Percentiles rank a stretch among this genome's conserved stretches.
Conservation (phyloP, 2,888 invertebrate species). For the Holacanthella duospinosa region DNA sequence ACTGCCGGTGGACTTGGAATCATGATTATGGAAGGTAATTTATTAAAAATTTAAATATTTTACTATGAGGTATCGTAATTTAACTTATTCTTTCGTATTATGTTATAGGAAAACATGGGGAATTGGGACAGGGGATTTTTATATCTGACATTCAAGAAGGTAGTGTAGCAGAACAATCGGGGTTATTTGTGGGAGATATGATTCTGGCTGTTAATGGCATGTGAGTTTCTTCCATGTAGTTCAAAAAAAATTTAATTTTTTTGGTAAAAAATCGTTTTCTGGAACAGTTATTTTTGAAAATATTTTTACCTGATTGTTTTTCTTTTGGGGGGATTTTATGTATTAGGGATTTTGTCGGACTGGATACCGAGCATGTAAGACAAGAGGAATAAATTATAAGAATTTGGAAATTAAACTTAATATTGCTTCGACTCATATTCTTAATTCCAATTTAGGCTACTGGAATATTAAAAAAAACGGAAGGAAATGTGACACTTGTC, state of each 20-base stretch:
- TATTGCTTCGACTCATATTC: neutral
- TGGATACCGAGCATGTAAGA: conserved; percentile 72
- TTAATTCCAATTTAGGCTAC: conserved; percentile 59
- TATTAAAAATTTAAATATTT: neutral
- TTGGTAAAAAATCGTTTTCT: no score
- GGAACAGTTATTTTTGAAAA: no score
- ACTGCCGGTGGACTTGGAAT: conserved; percentile 63
- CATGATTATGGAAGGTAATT: conserved; percentile 76
- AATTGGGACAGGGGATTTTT: conserved; percentile 84
- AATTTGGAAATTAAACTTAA: conserved; percentile 16
- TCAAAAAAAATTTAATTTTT: no score
- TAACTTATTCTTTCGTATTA: neutral
- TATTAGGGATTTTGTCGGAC: conserved; percentile 62
- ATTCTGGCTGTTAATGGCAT: conserved; percentile 86
- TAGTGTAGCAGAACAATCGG: conserved; percentile 79
- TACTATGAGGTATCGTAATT: neutral
- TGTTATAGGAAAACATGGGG: conserved; percentile 60
- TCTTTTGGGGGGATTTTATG: neutral
- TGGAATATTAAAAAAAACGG: conserved; percentile 68
- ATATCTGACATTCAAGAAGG: conserved; percentile 85
- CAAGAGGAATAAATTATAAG: neutral
- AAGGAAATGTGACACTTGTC: conserved; percentile 71
- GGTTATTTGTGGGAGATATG: conserved; percentile 94
- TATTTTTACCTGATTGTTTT: no score
- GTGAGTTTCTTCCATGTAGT: no score